Evolutionary conservation across 2,888 invertebrate genomes (phyloP).

Genomic region (Molanna angustata): DNA sequence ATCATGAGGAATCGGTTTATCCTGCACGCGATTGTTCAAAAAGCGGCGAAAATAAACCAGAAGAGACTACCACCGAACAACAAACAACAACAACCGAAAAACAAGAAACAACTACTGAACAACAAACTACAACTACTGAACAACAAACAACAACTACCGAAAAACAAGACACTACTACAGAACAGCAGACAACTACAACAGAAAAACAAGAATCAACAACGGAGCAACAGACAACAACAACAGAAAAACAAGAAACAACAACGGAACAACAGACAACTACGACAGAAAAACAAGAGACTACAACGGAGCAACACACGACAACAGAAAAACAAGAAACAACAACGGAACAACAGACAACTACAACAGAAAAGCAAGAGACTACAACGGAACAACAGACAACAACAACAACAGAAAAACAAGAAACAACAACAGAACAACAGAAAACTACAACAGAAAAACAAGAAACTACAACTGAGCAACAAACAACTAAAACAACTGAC

Average conservation of each 20-base stretch:
- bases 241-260: constrained; percentile 30
- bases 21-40: constrained; percentile 49
- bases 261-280: constrained; percentile 26
- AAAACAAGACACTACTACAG: constrained; percentile 28
- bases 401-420: constrained; percentile 32
- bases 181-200: constrained; percentile 32
- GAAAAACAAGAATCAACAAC: constrained; percentile 28
- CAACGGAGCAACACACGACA: constrained; percentile 36
- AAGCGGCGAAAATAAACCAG: constrained; percentile 34
- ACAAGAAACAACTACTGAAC: constrained; percentile 35
- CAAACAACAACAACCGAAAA: constrained; percentile 24
- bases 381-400: constrained; percentile 14
- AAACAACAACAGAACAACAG: constrained; percentile 25
- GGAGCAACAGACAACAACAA: constrained; percentile 32
- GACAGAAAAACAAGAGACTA: constrained; percentile 28
- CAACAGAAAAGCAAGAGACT: constrained; percentile 33
- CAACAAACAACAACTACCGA: constrained; percentile 22
- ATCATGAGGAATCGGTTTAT: constrained; percentile 63
- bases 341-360: constrained; percentile 33
- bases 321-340: constrained; percentile 38
- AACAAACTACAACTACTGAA: constrained; percentile 29
- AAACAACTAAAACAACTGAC: constrained; percentile 21
- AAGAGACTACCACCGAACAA: constrained; percentile 34
- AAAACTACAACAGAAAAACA: constrained; percentile 36
- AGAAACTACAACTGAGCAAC: constrained; percentile 33